Evolutionary conservation across 2,797 vertebrate genomes (phyloP).

Genomic region (Mormyrus hasselquistii): DNA sequence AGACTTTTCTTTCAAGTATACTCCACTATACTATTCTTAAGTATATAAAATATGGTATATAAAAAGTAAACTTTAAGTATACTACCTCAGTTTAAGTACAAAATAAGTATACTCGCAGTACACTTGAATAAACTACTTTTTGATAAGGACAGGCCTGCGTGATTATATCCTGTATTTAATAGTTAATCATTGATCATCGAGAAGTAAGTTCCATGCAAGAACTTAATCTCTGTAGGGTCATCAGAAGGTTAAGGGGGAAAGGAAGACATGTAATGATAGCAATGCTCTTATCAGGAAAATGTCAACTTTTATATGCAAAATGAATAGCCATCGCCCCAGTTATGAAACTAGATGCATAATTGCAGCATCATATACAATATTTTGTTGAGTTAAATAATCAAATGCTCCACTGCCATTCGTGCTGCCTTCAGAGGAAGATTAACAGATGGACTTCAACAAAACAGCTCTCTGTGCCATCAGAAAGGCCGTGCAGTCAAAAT

Average conservation of each 20-base stretch:
- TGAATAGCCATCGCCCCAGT: background rate
- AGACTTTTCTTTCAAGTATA: no score
- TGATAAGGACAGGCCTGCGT: background rate
- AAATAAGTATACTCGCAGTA: no score
- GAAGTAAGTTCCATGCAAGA: background rate
- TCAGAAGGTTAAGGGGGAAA: background rate
- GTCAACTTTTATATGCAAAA: background rate
- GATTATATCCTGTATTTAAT: background rate
- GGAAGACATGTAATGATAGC: background rate
- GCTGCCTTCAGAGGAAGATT: background rate
- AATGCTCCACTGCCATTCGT: background rate
- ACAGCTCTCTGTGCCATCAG: background rate
- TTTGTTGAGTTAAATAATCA: background rate
- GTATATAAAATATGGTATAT: no score
- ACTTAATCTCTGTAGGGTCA: background rate
- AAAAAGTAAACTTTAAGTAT: no score
- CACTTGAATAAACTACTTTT: no score
- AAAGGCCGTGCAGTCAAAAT: background rate
- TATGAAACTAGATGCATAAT: background rate
- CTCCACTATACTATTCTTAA: no score
- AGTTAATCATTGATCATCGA: background rate
- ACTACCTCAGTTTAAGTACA: no score
- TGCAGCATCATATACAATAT: background rate
- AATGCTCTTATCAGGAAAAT: background rate
- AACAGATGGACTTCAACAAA: background rate